Evolutionary conservation across 2,113 vertebrate genomes (phyloP), one percentile per base, ranked within the genome.

Genomic region (Albula glossodonta): DNA sequence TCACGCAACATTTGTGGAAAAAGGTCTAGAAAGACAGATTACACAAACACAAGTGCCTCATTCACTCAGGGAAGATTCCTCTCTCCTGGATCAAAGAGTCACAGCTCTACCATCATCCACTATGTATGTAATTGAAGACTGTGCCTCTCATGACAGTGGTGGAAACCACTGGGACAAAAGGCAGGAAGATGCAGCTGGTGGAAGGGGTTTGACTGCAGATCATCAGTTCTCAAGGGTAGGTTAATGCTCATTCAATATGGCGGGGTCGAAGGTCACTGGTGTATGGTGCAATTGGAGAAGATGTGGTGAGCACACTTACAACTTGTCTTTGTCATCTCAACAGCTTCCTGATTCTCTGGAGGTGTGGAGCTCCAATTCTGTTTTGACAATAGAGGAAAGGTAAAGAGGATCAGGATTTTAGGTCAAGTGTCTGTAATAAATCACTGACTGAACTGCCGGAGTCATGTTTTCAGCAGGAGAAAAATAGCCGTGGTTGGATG

Each of bases 311-410:
- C 2, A 11, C 19, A 12, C 15, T 86, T 17, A 81, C 25, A 15
- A n/a, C 41, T 78, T 60, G 84, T 51, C 63, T 82, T 83, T 85
- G 49, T 88, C 48, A 2, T 83, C 41, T 86, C 5, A 79, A 79
- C 87, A 85, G 87, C 87, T 77, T 78, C 48, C 79, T 81, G 87
- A 82, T 50, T 8, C 84, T 63, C 7, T 63, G 82, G 41, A 82
- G 79, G 57, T 57, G 56, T 56, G 49, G 60, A 53, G 80, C 52
- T 31, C 19, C 15, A 41, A 9, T 50, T 51, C 79, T 87, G 84
- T 80, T 66, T 82, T 80, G n/a, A 81, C 63, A 80, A 81, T 52
- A 31, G 84, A 82, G 48, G 84, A 84, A 78, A 87, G 84, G 86
- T 86, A 57, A 83, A 70, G 19, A 50, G 11, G 51, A 49, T 74